Conservation (phyloP, 2,888 invertebrate species). For the Drosophila putrida region DNA sequence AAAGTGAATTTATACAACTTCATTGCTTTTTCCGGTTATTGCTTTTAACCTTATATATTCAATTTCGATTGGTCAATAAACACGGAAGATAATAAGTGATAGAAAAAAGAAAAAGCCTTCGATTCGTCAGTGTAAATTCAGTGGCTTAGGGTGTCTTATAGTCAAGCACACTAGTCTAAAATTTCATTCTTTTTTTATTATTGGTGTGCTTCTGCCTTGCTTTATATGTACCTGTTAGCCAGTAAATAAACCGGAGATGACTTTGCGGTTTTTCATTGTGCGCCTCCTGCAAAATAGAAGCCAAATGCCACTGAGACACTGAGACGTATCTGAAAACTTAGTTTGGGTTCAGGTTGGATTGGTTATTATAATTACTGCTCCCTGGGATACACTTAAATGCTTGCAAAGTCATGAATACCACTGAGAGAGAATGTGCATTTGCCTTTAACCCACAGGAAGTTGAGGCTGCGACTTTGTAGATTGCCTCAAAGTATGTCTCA, state of each 20-base stretch:
- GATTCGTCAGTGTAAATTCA: neutral
- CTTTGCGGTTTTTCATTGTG: constrained; percentile 79
- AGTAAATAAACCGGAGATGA: constrained; percentile 83
- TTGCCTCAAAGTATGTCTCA: constrained; percentile 43
- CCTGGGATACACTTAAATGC: constrained; percentile 71
- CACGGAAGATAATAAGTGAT: no score
- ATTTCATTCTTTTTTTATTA: neutral
- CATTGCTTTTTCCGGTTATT: no score
- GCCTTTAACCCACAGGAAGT: constrained; percentile 55
- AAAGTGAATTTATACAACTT: no score
- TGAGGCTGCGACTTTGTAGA: constrained; percentile 41
- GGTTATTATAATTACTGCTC: constrained; percentile 77
- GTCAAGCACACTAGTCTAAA: neutral
- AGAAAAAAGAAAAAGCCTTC: no score
- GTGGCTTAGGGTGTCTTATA: neutral
- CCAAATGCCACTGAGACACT: constrained; percentile 28
- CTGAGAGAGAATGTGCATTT: constrained; percentile 64
- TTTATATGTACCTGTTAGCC: constrained; percentile 59
- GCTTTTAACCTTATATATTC: no score
- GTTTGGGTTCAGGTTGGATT: constrained; percentile 22
- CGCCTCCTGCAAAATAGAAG: constrained; percentile 69
- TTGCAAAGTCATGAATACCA: constrained; percentile 68
- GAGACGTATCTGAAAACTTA: constrained; percentile 20
- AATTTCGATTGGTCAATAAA: no score
- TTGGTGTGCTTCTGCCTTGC: constrained; percentile 37